phyloP scores from a whole-genome alignment of 2,888 invertebrate genomes.

The Philereme vetulata region DNA sequence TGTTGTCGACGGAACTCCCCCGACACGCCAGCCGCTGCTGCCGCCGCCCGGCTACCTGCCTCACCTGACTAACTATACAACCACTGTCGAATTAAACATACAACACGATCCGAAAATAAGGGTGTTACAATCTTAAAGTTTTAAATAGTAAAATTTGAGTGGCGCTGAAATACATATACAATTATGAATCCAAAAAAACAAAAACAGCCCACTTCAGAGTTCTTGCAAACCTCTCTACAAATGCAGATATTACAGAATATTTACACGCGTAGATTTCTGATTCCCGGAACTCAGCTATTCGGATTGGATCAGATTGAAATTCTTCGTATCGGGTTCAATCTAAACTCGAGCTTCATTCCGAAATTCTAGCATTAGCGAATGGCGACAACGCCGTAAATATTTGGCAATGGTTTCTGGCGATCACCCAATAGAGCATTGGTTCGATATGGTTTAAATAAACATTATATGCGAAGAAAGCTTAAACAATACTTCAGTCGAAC shows the following conservation, averaged over 20 bases:
- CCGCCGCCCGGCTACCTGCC: conserved; percentile 55
- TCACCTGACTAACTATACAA: conserved; percentile 56
- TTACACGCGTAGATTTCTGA: conserved; percentile 33
- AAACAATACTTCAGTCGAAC: conserved; percentile 32
- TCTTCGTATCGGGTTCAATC: conserved; percentile 47
- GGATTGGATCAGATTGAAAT: conserved; percentile 40
- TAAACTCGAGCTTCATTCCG: conserved; percentile 51
- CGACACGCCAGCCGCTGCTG: conserved; percentile 40
- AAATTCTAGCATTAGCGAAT: conserved; percentile 55
- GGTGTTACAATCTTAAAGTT: neutral
- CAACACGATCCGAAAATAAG: conserved; percentile 13
- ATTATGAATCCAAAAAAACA: conserved; percentile 1
- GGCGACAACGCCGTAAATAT: conserved; percentile 63
- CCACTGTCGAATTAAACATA: conserved; percentile 25
- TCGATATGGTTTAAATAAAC: conserved; percentile 54
- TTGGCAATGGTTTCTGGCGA: conserved; percentile 72
- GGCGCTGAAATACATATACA: neutral
- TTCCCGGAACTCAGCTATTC: conserved; percentile 41
- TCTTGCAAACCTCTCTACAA: conserved; percentile 20
- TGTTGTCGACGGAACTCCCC: conserved; percentile 69
- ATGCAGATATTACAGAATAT: conserved; percentile 33
- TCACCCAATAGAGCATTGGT: conserved; percentile 59
- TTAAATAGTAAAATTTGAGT: neutral
- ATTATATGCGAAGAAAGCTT: conserved; percentile 33
- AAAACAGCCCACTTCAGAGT: conserved; percentile 31